Conservation (phyloP, 35 echinoderm and acorn worm species). For the Patiria miniata region DNA sequence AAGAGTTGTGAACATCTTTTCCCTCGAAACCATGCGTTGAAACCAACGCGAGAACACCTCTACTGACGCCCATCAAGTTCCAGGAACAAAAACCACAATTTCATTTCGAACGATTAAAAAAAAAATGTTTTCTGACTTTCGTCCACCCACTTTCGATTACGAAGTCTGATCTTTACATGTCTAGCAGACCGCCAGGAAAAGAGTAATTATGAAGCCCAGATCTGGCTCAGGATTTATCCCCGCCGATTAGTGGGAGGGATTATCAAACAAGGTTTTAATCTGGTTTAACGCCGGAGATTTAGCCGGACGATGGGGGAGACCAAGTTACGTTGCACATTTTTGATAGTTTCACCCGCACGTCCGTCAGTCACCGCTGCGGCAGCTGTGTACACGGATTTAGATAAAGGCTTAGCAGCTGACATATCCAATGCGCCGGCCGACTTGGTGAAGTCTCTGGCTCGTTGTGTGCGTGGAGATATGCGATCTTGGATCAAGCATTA, state of each 20-base stretch:
- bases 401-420: conserved; percentile 1
- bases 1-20: too few species aligned
- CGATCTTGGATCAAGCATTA: too few species aligned
- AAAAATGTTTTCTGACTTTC: background rate
- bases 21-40: too few species aligned
- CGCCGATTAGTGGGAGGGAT: conserved; percentile 6
- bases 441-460: background rate
- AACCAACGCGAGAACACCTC: too few species aligned
- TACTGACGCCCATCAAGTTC: too few species aligned
- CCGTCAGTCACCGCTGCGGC: background rate
- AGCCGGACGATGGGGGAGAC: background rate
- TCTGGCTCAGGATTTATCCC: background rate
- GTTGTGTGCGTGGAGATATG: too few species aligned
- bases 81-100: too few species aligned
- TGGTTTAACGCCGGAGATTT: background rate
- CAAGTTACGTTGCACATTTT: conserved; percentile 24
- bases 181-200: conserved; percentile 2
- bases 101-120: too few species aligned
- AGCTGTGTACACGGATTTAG: conserved; percentile 14
- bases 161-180: background rate
- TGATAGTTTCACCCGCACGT: background rate
- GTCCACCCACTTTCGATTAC: conserved; percentile 11
- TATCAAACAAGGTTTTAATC: conserved; percentile 17
- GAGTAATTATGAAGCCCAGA: background rate
- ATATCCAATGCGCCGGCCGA: background rate